phyloP scores from a whole-genome alignment of 2,113 vertebrate genomes.

The Cariama cristata region DNA sequence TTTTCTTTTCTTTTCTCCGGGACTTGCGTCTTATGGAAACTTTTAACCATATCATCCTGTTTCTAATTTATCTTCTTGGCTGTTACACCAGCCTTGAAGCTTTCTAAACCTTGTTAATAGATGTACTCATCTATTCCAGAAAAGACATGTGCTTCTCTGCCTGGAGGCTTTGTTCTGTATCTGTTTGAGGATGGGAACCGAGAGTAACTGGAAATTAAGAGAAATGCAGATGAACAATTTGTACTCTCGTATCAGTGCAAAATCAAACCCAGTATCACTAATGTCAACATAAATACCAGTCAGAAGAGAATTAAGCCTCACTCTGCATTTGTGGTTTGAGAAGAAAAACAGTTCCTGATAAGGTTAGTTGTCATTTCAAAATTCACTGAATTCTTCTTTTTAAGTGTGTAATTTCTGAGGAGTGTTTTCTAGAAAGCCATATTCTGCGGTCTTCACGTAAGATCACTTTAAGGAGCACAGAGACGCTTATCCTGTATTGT shows the following conservation, averaged over 20 bases:
- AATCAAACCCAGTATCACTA: not conserved
- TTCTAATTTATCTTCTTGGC: constrained; percentile 19
- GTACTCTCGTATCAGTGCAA: not conserved
- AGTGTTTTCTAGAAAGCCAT: not conserved
- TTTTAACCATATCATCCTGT: not conserved
- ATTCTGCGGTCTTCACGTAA: not conserved
- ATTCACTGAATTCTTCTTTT: not conserved
- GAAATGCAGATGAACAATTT: not conserved
- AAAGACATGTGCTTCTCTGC: not conserved
- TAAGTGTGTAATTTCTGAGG: not conserved
- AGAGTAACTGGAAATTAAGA: not conserved
- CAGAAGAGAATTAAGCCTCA: not conserved
- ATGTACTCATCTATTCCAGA: not conserved
- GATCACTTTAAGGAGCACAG: not conserved
- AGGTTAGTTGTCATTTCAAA: not conserved
- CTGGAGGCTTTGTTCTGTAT: not conserved
- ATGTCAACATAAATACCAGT: not conserved
- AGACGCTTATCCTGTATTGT: not conserved
- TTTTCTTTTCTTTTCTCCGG: not conserved
- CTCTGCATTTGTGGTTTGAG: not conserved
- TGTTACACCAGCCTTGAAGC: not conserved
- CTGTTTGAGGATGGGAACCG: not conserved
- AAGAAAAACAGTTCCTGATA: not conserved
- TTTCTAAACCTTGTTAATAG: not conserved
- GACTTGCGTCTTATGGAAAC: not conserved